Base-by-base conservation (phyloP, 1,140 invertebrate species). In the Brachionus angularis region DNA sequence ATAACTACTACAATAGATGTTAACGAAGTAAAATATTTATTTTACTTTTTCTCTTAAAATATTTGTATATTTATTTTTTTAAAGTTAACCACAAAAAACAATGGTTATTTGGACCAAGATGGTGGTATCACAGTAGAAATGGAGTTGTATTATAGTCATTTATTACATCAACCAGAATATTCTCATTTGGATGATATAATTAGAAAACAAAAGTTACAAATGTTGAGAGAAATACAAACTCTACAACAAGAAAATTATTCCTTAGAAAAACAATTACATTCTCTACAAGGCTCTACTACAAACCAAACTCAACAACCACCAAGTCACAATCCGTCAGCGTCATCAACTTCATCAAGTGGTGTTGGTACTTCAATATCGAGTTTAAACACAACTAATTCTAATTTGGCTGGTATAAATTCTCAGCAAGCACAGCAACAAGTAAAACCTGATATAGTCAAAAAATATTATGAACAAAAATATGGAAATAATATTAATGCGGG, bases 131-230 rank as follows among this genome's bases (percentile, higher is more conserved):
- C 87, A 10, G 86, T 91, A 8, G 88, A 91, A 73, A 85, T 93
- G 1, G 90, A 92, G 77, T 91, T 90, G 89, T 86, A 88, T 74
- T 89, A 91, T 77, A 89, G 88, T 36, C 88, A 91, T 74, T 82
- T 91, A 44, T 84, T 93, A 7, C 90, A 91, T 79, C 88, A 89
- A 77, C 88, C 89, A 46, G 89, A 88, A 49, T 93, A 91, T 78
- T 88, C 90, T 80, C 89, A 89, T 76, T 89, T 91, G 77, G 90
- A 93, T 79, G 89, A 91, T 78, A 87, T 91, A 23, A 87, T 86
- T 72, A 84, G 89, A 69, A 83, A 90, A 62, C 90, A 93, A 78
- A 89, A 89, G 78, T 88, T 89, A 76, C 90, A 93, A 79, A 91
- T 91, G 90, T 87, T 88, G 86, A 85, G 88, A 31, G 90, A 93